Evolutionary conservation across 2,888 invertebrate species (phyloP), one percentile per base, ranked within the genome.

Genomic region (Drosophila anceps): DNA sequence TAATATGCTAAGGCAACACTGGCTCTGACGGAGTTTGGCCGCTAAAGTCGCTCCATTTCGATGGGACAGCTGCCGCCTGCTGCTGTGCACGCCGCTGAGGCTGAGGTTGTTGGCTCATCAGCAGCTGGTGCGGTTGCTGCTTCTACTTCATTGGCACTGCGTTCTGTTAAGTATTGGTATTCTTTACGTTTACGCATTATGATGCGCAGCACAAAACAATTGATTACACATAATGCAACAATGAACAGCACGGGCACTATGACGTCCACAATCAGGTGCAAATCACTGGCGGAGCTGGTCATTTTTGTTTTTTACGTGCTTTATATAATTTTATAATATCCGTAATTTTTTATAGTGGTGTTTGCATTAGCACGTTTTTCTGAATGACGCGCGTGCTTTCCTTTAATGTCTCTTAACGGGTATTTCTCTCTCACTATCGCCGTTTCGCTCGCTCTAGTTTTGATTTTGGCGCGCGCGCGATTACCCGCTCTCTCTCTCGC

Each of bases 1-100:
- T 3, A n/a, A n/a, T n/a, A n/a, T 2, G 35, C 35, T 37, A 50
- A 68, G 68, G 67, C 68, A 70, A 68, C 60, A 70, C 46, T 67
- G 57, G 67, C 27, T 33, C 27, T 33, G 8, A 0, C 15, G 41
- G 15, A 64, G 24, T 53, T 12, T 50, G 29, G 50, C 31, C 15
- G 51, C 66, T 90, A 90, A 35, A 91, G 76, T 48, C 75, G 76
- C 64, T 90, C 80, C 87, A 91, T 78, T 79, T 92, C 89, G 33
- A 91, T 91, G 60, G 76, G 68, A 63, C 80, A 78, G 51, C 65
- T 59, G 46, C 72, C 75, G 5, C 78, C 62, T n/a, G 54, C 62
- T n/a, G 54, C 24, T 24, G 24, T n/a, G 35, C 24, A 43, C 13
- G 15, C 48, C 12, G 58, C 50, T n/a, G 89, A 80, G 24, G 58